Evolutionary conservation across 1,140 invertebrate genomes (phyloP).

Genomic region (Drosophila repleta): DNA sequence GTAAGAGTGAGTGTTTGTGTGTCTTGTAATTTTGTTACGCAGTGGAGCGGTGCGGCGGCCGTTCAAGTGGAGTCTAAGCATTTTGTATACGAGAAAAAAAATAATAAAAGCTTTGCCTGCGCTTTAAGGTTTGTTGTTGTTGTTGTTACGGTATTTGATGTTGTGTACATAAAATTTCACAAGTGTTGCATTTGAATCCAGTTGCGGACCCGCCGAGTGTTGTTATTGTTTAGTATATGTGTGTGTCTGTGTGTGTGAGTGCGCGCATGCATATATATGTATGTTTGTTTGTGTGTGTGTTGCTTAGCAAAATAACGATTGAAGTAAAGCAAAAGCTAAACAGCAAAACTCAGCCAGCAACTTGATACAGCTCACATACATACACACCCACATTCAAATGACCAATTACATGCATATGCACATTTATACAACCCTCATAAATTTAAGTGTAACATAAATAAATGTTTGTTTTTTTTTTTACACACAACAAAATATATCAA

Average conservation of each 20-base stretch:
- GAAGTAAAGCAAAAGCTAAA: conserved; percentile 40
- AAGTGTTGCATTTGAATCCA: conserved; percentile 59
- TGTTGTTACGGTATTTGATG: conserved; percentile 23
- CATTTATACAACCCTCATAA: not conserved
- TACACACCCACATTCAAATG: conserved; percentile 11
- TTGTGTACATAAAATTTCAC: conserved; percentile 56
- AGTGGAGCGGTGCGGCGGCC: conserved; percentile 63
- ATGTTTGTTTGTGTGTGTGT: conserved; percentile 23
- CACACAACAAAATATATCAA: not conserved
- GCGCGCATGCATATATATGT: not conserved
- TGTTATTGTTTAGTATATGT: conserved; percentile 19
- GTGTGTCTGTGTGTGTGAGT: not conserved
- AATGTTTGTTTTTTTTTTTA: not conserved
- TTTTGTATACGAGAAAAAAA: conserved; percentile 46
- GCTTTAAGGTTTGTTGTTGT: conserved; percentile 47
- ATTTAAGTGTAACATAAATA: not conserved
- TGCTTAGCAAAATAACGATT: conserved; percentile 34
- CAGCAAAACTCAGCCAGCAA: conserved; percentile 41
- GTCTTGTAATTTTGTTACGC: conserved; percentile 76
- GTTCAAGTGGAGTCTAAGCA: conserved; percentile 73
- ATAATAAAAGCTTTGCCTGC: conserved; percentile 63
- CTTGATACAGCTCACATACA: conserved; percentile 12
- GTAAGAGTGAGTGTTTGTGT: conserved; percentile 21
- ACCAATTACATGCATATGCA: not conserved
- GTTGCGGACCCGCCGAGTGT: conserved; percentile 32